Conservation (phyloP, 2,888 invertebrate genomes). For the Dasysyrphus albostriatus region DNA sequence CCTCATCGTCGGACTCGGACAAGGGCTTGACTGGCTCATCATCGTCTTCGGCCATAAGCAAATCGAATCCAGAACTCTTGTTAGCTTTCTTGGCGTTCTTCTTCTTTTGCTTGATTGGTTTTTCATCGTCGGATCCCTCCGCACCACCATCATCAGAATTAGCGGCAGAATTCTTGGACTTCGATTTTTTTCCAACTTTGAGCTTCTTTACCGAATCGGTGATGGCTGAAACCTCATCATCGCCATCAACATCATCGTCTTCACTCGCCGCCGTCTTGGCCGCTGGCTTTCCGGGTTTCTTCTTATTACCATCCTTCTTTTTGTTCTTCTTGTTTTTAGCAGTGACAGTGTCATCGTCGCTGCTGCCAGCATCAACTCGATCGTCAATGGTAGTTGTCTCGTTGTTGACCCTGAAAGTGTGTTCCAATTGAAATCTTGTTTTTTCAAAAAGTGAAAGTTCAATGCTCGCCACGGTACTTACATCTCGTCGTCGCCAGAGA, state of each 20-base stretch:
- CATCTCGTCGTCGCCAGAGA: constrained; percentile 89
- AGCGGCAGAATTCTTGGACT: constrained; percentile 82
- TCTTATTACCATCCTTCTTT: constrained; percentile 80
- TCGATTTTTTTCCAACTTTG: constrained; percentile 85
- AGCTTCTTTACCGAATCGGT: constrained; percentile 86
- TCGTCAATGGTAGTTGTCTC: constrained; percentile 83
- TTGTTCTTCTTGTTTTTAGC: constrained; percentile 84
- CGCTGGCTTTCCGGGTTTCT: constrained; percentile 79
- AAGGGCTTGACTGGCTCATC: constrained; percentile 77
- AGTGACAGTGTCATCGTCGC: constrained; percentile 78
- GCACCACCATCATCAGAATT: constrained; percentile 83
- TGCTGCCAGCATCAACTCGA: constrained; percentile 72
- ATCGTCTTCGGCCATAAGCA: constrained; percentile 88
- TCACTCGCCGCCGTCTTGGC: constrained; percentile 81
- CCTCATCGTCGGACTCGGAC: constrained; percentile 78
- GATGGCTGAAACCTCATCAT: constrained; percentile 84
- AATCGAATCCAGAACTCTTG: constrained; percentile 87
- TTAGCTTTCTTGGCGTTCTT: constrained; percentile 79
- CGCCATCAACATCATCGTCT: constrained; percentile 83
- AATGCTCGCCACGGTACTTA: constrained; percentile 83
- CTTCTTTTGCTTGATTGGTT: constrained; percentile 82
- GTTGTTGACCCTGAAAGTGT: constrained; percentile 87
- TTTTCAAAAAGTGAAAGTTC: constrained; percentile 73
- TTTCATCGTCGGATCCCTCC: constrained; percentile 84
- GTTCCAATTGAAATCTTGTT: constrained; percentile 32